phyloP scores from a whole-genome alignment of 2,113 vertebrate species.

The Beaufortia kweichowensis region DNA sequence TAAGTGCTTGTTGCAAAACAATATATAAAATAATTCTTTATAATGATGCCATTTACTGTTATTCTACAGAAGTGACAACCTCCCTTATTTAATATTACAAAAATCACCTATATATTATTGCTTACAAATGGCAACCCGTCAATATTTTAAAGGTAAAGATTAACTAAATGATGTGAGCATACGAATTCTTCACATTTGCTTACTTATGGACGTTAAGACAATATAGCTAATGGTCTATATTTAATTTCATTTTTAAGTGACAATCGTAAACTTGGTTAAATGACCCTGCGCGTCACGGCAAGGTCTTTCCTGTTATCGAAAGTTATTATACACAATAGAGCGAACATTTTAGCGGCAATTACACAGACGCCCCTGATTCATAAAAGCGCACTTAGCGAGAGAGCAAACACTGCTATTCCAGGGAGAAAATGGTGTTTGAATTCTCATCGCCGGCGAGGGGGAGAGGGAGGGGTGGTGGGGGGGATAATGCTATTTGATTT shows the following conservation, averaged over 20 bases:
- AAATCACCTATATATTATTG: background rate
- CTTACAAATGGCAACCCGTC: background rate
- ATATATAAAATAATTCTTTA: no score
- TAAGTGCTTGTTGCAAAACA: slow-evolving; percentile 72
- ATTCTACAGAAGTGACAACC: no score
- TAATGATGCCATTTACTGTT: no score
- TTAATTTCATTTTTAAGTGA: slow-evolving; percentile 63
- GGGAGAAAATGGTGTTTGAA: slow-evolving; percentile 89
- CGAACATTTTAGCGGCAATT: slow-evolving; percentile 89
- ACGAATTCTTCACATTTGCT: slow-evolving; percentile 23
- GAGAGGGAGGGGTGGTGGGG: slow-evolving; percentile 52
- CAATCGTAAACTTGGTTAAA: slow-evolving; percentile 73
- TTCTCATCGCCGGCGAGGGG: slow-evolving; percentile 79
- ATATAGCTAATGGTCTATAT: slow-evolving; percentile 49
- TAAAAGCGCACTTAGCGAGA: slow-evolving; percentile 95
- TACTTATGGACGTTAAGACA: slow-evolving; percentile 27
- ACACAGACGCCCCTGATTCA: slow-evolving; percentile 86
- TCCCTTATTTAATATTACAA: no score
- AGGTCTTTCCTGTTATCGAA: slow-evolving; percentile 76
- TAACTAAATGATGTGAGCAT: slow-evolving; percentile 17
- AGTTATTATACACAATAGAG: slow-evolving; percentile 77
- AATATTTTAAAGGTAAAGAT: slow-evolving; percentile 30
- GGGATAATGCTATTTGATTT: slow-evolving; percentile 98
- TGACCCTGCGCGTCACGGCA: slow-evolving; percentile 60
- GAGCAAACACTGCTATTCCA: slow-evolving; percentile 90